phyloP scores from a whole-genome alignment of 2,113 vertebrate genomes.

The Vulpes vulpes region DNA sequence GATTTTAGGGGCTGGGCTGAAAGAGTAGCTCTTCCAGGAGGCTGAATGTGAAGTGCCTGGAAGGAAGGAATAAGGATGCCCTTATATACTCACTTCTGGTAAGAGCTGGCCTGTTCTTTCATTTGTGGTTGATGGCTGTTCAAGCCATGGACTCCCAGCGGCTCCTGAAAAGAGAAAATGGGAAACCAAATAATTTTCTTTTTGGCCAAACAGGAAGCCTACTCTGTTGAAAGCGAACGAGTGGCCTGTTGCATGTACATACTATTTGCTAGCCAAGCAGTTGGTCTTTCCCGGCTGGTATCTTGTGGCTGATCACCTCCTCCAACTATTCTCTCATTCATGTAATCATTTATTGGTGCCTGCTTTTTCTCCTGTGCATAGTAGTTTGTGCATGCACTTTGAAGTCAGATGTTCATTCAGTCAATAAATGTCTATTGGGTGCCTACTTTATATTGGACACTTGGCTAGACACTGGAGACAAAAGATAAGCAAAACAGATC shows the following conservation, averaged over 20 bases:
- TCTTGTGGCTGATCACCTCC: background rate
- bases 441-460: background rate
- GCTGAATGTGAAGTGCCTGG: background rate
- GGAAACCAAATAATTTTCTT: background rate
- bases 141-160: background rate
- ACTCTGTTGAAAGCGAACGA: background rate
- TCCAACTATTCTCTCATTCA: background rate
- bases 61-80: background rate
- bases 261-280: background rate
- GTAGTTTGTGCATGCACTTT: background rate
- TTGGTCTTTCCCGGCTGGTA: background rate
- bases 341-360: background rate
- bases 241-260: background rate
- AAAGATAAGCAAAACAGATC: background rate
- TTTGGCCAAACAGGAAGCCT: conserved; percentile 8
- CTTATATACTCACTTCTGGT: conserved; percentile 47
- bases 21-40: background rate
- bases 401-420: background rate
- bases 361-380: background rate
- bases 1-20: conserved; percentile 27
- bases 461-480: background rate
- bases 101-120: background rate
- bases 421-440: background rate
- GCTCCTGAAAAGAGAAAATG: background rate
- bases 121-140: conserved; percentile 12